These are phyloP conservation scores for Tetramorium simillimum DNA, from an alignment of 1,140 invertebrate species.

Conservation along the genomic window DNA sequence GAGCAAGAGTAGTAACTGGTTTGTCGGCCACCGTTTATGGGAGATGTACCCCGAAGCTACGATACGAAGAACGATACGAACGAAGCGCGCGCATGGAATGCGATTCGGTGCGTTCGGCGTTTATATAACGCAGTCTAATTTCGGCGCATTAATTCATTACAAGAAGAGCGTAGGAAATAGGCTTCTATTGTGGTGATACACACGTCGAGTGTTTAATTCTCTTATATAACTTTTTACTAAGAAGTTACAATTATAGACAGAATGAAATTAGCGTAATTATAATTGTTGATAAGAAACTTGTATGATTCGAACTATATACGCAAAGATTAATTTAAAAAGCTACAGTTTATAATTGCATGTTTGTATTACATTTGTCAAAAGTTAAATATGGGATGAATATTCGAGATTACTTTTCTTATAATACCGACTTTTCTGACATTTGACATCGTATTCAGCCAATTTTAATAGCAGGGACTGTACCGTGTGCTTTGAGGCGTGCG, in stretches of 20 bases:
- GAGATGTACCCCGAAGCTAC: conserved; percentile 53
- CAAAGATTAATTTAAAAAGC: background rate
- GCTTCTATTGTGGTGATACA: background rate
- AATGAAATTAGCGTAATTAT: background rate
- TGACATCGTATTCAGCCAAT: background rate
- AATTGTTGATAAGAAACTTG: background rate
- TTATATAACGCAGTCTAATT: conserved; percentile 69
- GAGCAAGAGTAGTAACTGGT: conserved; percentile 66
- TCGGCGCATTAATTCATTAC: background rate
- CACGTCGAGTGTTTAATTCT: background rate
- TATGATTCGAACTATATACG: background rate
- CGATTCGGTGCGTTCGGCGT: conserved; percentile 61
- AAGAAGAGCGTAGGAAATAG: background rate
- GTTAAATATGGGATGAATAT: background rate
- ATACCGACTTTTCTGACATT: background rate
- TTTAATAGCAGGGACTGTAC: background rate
- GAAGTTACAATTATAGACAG: background rate
- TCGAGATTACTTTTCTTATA: background rate
- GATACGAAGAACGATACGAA: conserved; percentile 58
- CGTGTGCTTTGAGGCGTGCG: conserved; percentile 29
- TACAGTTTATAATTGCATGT: background rate
- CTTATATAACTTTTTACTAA: background rate
- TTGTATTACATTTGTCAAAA: background rate
- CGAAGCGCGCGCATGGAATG: conserved; percentile 65
- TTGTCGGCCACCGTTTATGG: conserved; percentile 59